Evolutionary conservation across 2,888 invertebrate genomes (phyloP).

Genomic region (Unio delphinus): DNA sequence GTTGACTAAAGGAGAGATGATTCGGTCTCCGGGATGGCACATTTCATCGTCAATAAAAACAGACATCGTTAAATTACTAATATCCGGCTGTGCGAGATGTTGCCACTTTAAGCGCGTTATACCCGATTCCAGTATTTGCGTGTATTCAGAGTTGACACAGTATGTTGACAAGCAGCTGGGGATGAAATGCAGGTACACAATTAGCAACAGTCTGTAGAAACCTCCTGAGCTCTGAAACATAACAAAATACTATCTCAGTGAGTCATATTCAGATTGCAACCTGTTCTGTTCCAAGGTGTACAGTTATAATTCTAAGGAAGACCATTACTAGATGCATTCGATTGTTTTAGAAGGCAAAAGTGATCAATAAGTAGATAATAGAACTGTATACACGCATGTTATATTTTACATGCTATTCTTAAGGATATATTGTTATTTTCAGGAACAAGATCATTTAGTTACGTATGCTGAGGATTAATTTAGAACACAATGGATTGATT

Average conservation of each 20-base stretch:
- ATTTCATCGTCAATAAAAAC: slow-evolving; percentile 19
- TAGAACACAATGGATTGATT: too few relatives aligned
- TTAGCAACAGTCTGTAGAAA: background rate
- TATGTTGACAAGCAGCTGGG: slow-evolving; percentile 6
- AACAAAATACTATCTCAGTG: background rate
- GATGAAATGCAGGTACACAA: slow-evolving; percentile 3
- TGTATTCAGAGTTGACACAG: slow-evolving; percentile 26
- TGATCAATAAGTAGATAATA: too few relatives aligned
- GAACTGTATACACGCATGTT: too few relatives aligned
- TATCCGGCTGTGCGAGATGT: slow-evolving; percentile 19
- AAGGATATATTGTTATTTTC: too few relatives aligned
- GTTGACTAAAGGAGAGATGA: slow-evolving; percentile 14
- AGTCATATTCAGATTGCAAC: background rate
- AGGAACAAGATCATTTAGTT: too few relatives aligned
- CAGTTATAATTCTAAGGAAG: too few relatives aligned
- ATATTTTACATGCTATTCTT: too few relatives aligned
- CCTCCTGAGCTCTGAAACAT: background rate
- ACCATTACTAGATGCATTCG: too few relatives aligned
- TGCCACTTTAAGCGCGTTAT: slow-evolving; percentile 16
- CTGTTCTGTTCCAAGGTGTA: too few relatives aligned
- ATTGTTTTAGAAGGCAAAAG: too few relatives aligned
- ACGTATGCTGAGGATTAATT: too few relatives aligned
- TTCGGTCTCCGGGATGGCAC: slow-evolving; percentile 3
- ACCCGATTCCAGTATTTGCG: slow-evolving; percentile 24
- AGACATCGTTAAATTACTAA: slow-evolving; percentile 20